Base-by-base conservation (phyloP, 1,140 invertebrate species). In the Leptopilina clavipes region DNA sequence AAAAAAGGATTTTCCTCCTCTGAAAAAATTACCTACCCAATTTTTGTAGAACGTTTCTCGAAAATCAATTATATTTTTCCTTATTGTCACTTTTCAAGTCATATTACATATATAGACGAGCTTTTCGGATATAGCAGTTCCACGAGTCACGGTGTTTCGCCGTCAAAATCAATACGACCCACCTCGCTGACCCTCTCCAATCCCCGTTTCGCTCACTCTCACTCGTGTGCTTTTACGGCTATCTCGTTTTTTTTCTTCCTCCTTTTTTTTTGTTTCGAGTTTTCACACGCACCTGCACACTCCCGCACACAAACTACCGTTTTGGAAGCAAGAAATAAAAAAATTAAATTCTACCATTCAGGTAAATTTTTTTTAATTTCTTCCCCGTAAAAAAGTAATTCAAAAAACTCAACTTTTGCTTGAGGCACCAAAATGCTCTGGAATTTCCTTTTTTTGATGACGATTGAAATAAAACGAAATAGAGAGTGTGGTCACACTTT, bases 131-230 rank as follows among this genome's bases (percentile, higher is more conserved):
- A 54, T 54, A 44, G 76, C 25, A 40, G 12, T 65, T 25, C 48
- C 25, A 73, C 75, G 75, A 72, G 72, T 70, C 76, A 71, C 76
- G 72, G 70, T 75, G 72, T 74, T 76, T 77, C 71, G 71, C 75
- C 80, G 77, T 77, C 80, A 77, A 83, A 81, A 83, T 83, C 82
- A 81, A 83, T 83, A 83, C 81, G 77, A 79, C 76, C 80, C 78
- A 75, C 79, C 79, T 76, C 77, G 71, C 44, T 81, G 71, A 6
- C 74, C 71, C 54, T 76, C 77, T 44, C 48, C 40, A 40, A 73
- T 52, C 43, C 25, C 43, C 59, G 74, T 75, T 45, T 31, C 74
- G 65, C 65, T 75, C 59, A 65, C 59, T 65, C 59, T 65, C 59
- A 65, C 59, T 65, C 22, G 22, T 31, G 59, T 40, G 3, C 37